Base-by-base conservation (phyloP, 2,113 vertebrate species). In the Sinocyclocheilus rhinocerous region DNA sequence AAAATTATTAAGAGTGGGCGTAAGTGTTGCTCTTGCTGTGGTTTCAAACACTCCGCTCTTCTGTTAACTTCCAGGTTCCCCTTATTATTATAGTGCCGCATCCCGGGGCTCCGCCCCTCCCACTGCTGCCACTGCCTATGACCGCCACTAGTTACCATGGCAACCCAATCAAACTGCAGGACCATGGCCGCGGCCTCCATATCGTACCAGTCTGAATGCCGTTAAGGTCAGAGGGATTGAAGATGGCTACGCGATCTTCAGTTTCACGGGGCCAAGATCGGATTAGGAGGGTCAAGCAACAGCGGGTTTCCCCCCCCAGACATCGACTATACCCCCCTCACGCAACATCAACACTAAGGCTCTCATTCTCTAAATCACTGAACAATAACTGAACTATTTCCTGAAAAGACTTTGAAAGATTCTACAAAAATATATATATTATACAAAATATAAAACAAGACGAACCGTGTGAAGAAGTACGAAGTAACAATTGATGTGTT, bases 51-150 rank as follows among this genome's bases (percentile, higher is more conserved):
- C 94, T 96, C 95, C 96, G 96, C 95, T 98, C 96, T 99, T 99
- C 96, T 99, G 97, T 99, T 99, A 98, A 99, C 97, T 99, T 99
- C 95, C 97, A 99, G 98, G 98, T 99, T 99, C 98, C 98, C 98
- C 98, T 98, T 99, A 99, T 99, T 99, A 99, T 99, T 99, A 99
- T 99, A 99, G 98, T 98, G 97, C 98, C 97, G 97, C 98, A 95
- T 98, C 98, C 95, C 96, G 98, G 96, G 98, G 98, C 96, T 96
- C 97, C 94, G 98, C 97, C 94, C 98, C 98, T 95, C 97, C 98
- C 97, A 96, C 98, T 98, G 97, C 97, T 98, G 97, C 98, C 97
- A 96, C 97, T 97, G 98, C 97, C 97, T 99, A 99, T 94, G 98
- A 99, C 97, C 98, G 98, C 96, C 98, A 99, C 97, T 99, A 99